phyloP scores from a whole-genome alignment of 2,113 vertebrate genomes.

The Emydura subglobosa region DNA sequence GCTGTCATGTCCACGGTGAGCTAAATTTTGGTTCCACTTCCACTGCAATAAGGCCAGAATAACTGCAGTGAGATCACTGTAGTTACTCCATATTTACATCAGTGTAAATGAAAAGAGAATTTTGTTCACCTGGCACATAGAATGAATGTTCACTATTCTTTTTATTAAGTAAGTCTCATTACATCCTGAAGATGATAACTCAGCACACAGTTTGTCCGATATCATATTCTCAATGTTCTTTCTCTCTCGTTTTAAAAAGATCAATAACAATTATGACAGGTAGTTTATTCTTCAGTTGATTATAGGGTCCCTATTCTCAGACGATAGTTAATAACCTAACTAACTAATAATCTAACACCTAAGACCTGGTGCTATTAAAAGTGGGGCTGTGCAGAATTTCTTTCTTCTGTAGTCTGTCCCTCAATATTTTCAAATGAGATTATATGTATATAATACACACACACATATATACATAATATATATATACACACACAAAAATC shows the following conservation, averaged over 20 bases:
- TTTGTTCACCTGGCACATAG: fast-evolving
- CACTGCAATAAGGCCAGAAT: not conserved
- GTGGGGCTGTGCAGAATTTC: fast-evolving
- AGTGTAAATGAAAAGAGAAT: not conserved
- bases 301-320: not conserved
- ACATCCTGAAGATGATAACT: not conserved
- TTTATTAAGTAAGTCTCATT: not conserved
- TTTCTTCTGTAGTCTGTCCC: not conserved
- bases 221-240: not conserved
- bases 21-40: not conserved
- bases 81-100: not conserved
- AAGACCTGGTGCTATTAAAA: not conserved
- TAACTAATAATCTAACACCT: too few species aligned
- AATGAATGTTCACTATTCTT: not conserved
- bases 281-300: not conserved
- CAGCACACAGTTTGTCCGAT: not conserved
- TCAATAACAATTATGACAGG: not conserved
- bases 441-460: not conserved
- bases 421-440: not conserved
- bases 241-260: not conserved
- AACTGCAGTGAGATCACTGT: not conserved
- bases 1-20: not conserved
- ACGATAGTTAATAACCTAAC: not conserved
- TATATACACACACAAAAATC: not conserved
- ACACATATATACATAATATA: not conserved